phyloP scores from a whole-genome alignment of 2,888 invertebrate species.

The Habroteleia sp. region DNA sequence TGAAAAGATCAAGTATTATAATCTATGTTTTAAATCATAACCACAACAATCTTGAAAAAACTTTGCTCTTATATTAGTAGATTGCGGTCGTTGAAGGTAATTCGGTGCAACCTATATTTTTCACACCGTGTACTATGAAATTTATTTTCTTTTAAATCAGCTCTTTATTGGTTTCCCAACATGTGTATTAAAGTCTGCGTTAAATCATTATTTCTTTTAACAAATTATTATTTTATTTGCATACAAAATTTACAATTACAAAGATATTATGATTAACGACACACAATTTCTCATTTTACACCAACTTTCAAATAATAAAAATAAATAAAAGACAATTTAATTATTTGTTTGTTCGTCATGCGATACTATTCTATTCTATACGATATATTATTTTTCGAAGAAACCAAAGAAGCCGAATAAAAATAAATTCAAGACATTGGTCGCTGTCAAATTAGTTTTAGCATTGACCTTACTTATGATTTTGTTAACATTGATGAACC shows the following conservation, averaged over 20 bases:
- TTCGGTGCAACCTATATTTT: constrained; percentile 32
- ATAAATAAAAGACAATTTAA: too few species aligned
- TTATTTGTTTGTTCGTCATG: too few species aligned
- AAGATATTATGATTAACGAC: too few species aligned
- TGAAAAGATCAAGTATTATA: constrained; percentile 13
- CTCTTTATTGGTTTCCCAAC: constrained; percentile 32
- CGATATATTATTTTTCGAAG: too few species aligned
- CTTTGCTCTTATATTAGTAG: constrained; percentile 35
- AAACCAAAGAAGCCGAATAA: too few species aligned
- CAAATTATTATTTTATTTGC: constrained; percentile 5
- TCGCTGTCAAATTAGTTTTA: too few species aligned
- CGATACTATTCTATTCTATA: too few species aligned
- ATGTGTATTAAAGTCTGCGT: constrained; percentile 16
- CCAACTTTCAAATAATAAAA: too few species aligned
- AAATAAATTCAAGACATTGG: too few species aligned
- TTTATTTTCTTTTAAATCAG: constrained; percentile 36
- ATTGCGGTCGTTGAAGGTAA: constrained; percentile 22
- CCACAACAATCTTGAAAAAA: constrained; percentile 16
- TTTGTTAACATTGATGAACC: too few species aligned
- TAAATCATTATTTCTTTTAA: constrained; percentile 24
- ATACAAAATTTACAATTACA: neutral
- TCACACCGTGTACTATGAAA: constrained; percentile 27
- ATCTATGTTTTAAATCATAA: constrained; percentile 21
- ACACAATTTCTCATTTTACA: too few species aligned
- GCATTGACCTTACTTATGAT: too few species aligned